Percentiles rank a stretch among this genome's conserved stretches.
These are phyloP conservation scores for Eptesicus fuscus DNA, from an alignment of 2,113 vertebrate species.

Conservation along the genomic window DNA sequence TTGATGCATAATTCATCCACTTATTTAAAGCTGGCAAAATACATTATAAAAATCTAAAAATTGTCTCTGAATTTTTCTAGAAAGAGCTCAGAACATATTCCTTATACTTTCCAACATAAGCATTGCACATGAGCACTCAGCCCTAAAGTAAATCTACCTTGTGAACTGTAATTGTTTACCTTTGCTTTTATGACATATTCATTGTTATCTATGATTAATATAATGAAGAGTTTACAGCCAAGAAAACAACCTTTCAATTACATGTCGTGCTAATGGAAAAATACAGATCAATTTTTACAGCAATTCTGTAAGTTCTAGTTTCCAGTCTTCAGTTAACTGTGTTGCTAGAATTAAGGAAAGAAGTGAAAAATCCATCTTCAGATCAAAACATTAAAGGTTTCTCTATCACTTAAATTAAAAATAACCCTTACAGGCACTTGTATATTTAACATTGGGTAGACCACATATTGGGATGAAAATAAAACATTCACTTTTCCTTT, in stretches of 20 bases:
- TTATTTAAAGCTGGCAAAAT: neutral
- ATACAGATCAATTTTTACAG: neutral
- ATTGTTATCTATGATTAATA: neutral
- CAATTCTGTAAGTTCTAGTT: neutral
- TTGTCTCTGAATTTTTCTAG: neutral
- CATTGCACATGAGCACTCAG: neutral
- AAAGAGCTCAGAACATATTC: neutral
- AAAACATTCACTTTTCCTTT: neutral
- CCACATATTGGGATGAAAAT: neutral
- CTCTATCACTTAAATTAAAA: neutral
- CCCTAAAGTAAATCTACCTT: neutral
- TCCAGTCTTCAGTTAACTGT: neutral
- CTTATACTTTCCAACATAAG: neutral
- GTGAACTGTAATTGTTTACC: neutral
- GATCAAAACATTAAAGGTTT: neutral
- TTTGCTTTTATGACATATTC: neutral
- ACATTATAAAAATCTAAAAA: neutral
- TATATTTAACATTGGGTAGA: neutral
- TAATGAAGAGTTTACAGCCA: neutral
- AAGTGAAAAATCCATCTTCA: neutral
- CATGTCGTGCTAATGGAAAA: neutral
- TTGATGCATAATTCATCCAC: neutral
- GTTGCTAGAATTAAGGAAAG: neutral
- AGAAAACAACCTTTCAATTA: neutral
- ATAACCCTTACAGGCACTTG: neutral